phyloP scores from a whole-genome alignment of 2,888 invertebrate species.

The Aphidius colemani region DNA sequence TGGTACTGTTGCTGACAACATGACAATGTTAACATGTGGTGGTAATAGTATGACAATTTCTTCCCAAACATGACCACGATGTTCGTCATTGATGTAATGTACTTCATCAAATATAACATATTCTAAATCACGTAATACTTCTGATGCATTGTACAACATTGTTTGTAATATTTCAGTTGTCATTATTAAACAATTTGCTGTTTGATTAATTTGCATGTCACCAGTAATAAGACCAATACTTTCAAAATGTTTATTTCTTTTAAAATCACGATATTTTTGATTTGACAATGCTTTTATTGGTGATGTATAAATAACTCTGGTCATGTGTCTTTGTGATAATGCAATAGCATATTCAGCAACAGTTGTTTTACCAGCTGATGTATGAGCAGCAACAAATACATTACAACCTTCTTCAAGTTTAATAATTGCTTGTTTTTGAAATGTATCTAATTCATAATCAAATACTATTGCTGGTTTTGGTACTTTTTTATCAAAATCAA shows the following conservation, averaged over 20 bases:
- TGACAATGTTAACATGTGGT: conserved; percentile 91
- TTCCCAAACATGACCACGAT: conserved; percentile 99
- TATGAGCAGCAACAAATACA: conserved; percentile 98
- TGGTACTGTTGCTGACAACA: conserved; percentile 97
- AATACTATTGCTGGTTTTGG: conserved; percentile 84
- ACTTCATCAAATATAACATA: conserved; percentile 99
- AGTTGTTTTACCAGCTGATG: conserved; percentile 98
- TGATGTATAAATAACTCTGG: conserved; percentile 94
- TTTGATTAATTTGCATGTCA: conserved; percentile 93
- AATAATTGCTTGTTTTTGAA: conserved; percentile 96
- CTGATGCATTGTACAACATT: conserved; percentile 94
- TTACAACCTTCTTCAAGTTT: conserved; percentile 92
- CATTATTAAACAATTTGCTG: conserved; percentile 96
- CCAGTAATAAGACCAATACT: conserved; percentile 94
- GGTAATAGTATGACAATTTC: conserved; percentile 96
- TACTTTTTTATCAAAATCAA: conserved; percentile 78
- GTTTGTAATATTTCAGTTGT: conserved; percentile 97
- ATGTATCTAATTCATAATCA: conserved; percentile 92
- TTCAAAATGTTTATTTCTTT: conserved; percentile 74
- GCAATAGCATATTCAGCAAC: conserved; percentile 99
- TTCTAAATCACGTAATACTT: conserved; percentile 93
- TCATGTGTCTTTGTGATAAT: conserved; percentile 88
- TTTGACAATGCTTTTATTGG: conserved; percentile 99
- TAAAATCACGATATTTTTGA: conserved; percentile 98
- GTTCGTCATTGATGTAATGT: conserved; percentile 96